Conservation (phyloP, 2,888 invertebrate species). For the Norana najaformis region DNA sequence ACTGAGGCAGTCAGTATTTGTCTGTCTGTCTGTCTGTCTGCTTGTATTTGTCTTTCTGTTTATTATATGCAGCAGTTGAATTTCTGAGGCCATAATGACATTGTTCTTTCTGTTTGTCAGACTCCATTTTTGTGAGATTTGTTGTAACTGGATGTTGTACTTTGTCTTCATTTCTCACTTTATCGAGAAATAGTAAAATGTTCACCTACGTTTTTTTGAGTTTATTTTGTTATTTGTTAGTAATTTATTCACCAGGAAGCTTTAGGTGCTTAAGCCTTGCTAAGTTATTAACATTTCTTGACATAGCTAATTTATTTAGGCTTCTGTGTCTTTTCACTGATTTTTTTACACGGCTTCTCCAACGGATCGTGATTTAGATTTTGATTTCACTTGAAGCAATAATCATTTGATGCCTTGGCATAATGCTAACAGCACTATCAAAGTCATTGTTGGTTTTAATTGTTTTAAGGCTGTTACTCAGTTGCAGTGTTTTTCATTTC, state of each 20-base stretch:
- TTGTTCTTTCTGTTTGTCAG: constrained; percentile 1
- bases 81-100: neutral
- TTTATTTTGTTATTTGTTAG: neutral
- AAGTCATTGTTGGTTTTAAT: neutral
- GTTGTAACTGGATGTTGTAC: neutral
- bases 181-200: neutral
- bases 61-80: neutral
- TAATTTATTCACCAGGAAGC: neutral
- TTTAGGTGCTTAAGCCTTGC: neutral
- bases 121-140: neutral
- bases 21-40: neutral
- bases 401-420: too few relatives aligned
- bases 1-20: neutral
- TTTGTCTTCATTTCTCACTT: neutral
- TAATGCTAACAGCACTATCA: neutral
- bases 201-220: too few relatives aligned
- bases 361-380: neutral
- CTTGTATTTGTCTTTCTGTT: neutral
- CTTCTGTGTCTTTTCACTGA: neutral
- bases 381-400: neutral
- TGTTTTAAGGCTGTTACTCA: neutral
- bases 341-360: neutral
- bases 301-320: neutral
- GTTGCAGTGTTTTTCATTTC: neutral
- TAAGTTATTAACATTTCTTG: neutral